Conservation (phyloP, 2,888 invertebrate genomes). For the Gonocerus acuteangulatus region DNA sequence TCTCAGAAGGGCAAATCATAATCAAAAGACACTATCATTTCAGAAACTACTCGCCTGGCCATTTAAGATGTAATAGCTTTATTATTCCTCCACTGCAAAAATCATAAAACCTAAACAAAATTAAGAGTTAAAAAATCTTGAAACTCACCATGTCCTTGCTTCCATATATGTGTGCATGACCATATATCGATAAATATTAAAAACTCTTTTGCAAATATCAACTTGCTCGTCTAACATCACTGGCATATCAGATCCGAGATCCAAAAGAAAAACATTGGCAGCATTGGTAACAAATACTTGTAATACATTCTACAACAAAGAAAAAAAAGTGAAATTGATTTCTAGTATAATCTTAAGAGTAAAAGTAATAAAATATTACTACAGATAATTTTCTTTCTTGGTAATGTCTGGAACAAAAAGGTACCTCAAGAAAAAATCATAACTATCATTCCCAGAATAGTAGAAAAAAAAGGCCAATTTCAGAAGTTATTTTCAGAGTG, state of each 20-base stretch:
- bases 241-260: conserved; percentile 47
- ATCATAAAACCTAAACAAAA: too few relatives aligned
- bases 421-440: too few relatives aligned
- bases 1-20: too few relatives aligned
- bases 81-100: too few relatives aligned
- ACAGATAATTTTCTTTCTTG: conserved; percentile 1
- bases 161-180: conserved; percentile 95
- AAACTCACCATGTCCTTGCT: conserved; percentile 79
- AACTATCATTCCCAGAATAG: too few relatives aligned
- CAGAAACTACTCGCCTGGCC: too few relatives aligned
- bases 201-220: conserved; percentile 88
- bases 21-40: too few relatives aligned
- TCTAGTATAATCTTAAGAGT: neutral
- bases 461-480: too few relatives aligned
- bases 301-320: conserved; percentile 43
- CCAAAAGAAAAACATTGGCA: conserved; percentile 83
- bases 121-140: too few relatives aligned
- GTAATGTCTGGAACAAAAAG: too few relatives aligned
- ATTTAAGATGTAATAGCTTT: too few relatives aligned
- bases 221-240: conserved; percentile 83
- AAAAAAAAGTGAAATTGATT: conserved; percentile 6
- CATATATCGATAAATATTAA: conserved; percentile 93
- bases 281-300: conserved; percentile 91
- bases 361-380: neutral
- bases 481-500: too few relatives aligned